Evolutionary conservation across 30 jellyfish, hydroid and myxozoan genomes (phyloP), one percentile per base, ranked within the genome.

Genomic region (Aurelia coerulea): DNA sequence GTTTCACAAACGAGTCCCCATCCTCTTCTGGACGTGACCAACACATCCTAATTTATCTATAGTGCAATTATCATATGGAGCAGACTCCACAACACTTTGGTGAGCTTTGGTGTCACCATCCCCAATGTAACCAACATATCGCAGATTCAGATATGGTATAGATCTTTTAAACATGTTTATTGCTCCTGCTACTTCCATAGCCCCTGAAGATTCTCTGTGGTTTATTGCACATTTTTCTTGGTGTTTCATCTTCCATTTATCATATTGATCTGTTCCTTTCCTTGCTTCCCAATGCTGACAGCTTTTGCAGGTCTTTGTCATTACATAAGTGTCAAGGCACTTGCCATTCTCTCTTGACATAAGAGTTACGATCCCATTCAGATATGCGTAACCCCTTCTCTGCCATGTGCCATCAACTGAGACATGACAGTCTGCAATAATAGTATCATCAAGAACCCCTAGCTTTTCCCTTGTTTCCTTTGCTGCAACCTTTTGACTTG

Each of bases 141-240:
- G 91, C 52, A 69, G 46, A 4, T 68, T 68, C 42, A 32, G 49
- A 29, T 49, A 32, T 53, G 49, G 81, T 32, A 83, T 80, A 29
- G 90, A 83, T n/a, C 90, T 62, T 41, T 54, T 49, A 91, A 83
- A 83, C 59, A 69, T 33, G 32, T 72, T 60, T 2, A 31, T 56
- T 13, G 92, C 92, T 15, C 92, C 92, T 46, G 35, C 90, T 41
- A 58, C 41, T 54, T 83, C 92, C 92, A 83, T 83, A 19, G 79
- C 56, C 32, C 92, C 92, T 15, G 92, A 69, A 37, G 89, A 68
- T 56, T 80, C 77, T 41, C 29, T 72, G 62, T 83, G 79, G 41
- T 83, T 83, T 10, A 66, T 42, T 31, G 42, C 60, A 50, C 90
- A 83, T 5, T 23, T 33, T n/a, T n/a, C n/a, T n/a, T n/a, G n/a